Evolutionary conservation across 2,888 invertebrate species (phyloP).

Genomic region (Malacosoma neustria): DNA sequence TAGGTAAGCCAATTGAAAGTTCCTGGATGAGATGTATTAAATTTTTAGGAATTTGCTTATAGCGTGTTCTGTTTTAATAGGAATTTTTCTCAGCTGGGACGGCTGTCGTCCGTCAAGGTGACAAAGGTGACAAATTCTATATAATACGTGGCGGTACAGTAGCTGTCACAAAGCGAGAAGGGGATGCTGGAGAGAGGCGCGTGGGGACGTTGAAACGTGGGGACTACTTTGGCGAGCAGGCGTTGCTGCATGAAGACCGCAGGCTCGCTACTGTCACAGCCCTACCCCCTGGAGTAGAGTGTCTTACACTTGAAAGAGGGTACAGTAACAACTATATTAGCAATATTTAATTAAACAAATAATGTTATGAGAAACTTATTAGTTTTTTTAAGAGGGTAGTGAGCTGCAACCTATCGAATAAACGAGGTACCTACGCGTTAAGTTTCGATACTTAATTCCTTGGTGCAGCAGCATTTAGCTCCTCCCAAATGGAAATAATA

Average conservation of each 20-base stretch:
- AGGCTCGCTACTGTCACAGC: slow-evolving; percentile 94
- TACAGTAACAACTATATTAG: slow-evolving; percentile 34
- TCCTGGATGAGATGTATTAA: too few species aligned
- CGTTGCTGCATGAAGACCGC: slow-evolving; percentile 87
- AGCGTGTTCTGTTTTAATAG: slow-evolving; percentile 44
- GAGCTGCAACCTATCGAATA: too few species aligned
- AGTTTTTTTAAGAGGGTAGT: not conserved
- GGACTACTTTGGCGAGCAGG: slow-evolving; percentile 93
- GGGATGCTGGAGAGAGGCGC: slow-evolving; percentile 75
- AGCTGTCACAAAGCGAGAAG: slow-evolving; percentile 79
- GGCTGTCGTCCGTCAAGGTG: slow-evolving; percentile 89
- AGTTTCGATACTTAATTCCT: too few species aligned
- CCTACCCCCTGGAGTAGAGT: slow-evolving; percentile 87
- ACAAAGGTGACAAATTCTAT: slow-evolving; percentile 91
- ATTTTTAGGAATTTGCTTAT: too few species aligned
- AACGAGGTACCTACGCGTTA: too few species aligned
- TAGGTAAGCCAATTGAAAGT: too few species aligned
- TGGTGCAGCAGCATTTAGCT: too few species aligned
- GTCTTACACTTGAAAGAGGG: slow-evolving; percentile 90
- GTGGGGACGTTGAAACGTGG: slow-evolving; percentile 84
- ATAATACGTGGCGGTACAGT: slow-evolving; percentile 91
- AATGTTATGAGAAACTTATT: too few species aligned
- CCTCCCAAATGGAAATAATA: too few species aligned
- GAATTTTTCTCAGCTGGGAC: slow-evolving; percentile 88
- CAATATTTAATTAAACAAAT: too few species aligned